Conservation (phyloP, 2,888 invertebrate species). For the Caenorhabditis sinica region DNA sequence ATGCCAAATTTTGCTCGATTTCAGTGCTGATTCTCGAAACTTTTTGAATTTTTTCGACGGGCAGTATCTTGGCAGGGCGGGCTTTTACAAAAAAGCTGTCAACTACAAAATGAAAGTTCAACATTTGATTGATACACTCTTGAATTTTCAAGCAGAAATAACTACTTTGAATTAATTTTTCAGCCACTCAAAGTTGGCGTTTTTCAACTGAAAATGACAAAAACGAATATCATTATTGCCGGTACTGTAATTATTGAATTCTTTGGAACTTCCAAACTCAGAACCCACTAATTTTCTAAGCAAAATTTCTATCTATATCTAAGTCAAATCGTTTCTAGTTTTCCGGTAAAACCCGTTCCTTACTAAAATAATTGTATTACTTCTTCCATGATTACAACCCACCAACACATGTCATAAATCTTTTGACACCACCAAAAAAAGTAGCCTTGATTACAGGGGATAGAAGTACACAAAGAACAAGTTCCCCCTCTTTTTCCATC, state of each 20-base stretch:
- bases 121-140: too few relatives aligned
- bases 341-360: slow-evolving; percentile 16
- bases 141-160: too few relatives aligned
- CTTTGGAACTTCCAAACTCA: not conserved
- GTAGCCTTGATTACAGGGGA: slow-evolving; percentile 43
- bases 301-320: not conserved
- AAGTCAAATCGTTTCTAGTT: slow-evolving; percentile 1
- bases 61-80: too few relatives aligned
- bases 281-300: not conserved
- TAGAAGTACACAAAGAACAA: slow-evolving; percentile 27
- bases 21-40: too few relatives aligned
- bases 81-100: too few relatives aligned
- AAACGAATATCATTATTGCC: too few relatives aligned
- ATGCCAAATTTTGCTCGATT: too few relatives aligned
- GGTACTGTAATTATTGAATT: too few relatives aligned
- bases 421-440: not conserved
- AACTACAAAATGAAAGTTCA: too few relatives aligned
- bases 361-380: not conserved
- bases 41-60: too few relatives aligned
- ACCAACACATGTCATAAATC: slow-evolving; percentile 17
- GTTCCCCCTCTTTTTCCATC: not conserved
- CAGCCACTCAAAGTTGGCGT: too few relatives aligned
- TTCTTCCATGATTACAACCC: not conserved
- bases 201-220: not conserved
- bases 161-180: too few relatives aligned